Percentiles rank a stretch among this genome's conserved stretches.
Conservation (phyloP, 2,113 vertebrate genomes). For the Cnemophilus loriae region DNA sequence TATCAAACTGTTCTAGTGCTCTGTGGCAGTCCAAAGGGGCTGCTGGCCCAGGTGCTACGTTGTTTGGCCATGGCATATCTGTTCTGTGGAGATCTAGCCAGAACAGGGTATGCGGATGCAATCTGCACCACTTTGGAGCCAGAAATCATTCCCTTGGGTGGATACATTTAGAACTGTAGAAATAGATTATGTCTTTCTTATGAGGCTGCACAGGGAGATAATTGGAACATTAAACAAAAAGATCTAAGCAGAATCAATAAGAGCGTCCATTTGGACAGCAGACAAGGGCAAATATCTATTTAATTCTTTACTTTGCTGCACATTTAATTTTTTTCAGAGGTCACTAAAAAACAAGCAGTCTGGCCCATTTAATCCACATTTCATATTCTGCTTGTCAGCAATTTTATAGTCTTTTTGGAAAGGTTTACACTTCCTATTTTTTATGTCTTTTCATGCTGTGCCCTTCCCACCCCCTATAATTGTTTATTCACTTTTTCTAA, state of each 20-base stretch:
- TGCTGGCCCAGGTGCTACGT: neutral
- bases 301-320: neutral
- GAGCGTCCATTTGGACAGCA: neutral
- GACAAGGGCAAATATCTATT: neutral
- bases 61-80: neutral
- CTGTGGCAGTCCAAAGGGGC: neutral
- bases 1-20: neutral
- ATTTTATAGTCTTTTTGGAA: neutral
- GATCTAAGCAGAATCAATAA: neutral
- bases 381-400: neutral
- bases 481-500: neutral
- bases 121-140: neutral
- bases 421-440: neutral
- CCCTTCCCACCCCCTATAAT: neutral
- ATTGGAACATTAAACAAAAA: neutral
- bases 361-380: neutral
- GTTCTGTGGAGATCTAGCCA: neutral
- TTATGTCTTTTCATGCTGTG: neutral
- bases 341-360: neutral
- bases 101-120: neutral
- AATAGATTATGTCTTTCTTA: neutral
- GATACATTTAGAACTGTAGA: neutral
- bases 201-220: neutral
- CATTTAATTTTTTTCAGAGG: neutral
- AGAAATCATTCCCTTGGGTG: neutral